Evolutionary conservation across 2,113 vertebrate genomes (phyloP), one percentile per base, ranked within the genome.

Genomic region (Micronycteris hirsuta): DNA sequence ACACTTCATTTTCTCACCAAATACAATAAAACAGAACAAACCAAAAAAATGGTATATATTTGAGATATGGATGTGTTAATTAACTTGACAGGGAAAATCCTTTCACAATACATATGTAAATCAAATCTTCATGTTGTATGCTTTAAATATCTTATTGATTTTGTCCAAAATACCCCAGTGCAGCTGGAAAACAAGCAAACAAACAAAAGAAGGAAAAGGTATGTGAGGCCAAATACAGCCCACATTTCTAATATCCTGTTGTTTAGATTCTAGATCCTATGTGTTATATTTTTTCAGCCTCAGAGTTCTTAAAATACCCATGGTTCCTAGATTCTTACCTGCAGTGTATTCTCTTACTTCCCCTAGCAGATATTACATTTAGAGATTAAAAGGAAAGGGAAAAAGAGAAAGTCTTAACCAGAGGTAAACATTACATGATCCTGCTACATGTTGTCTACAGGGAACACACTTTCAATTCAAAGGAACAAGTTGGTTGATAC

Each of bases 371-470:
- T 70, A 85, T 88, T 96, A 95, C 41, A 93, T 76, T 95, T 95
- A 68, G 85, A 97, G 77, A 71, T 94, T 94, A 94, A 92, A 97
- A 92, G 74, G 26, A 96, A 93, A 38, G 36, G 36, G 84, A 0
- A 5, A 56, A 54, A 90, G 41, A 16, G 14, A 12, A 91, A n/a
- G 28, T 17, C 38, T 91, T 36, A 52, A 15, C 2, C n/a, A 88
- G 52, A 28, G 10, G 9, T 41, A 77, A 71, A 70, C 28, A 41
- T 56, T 4, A 41, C 2, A 36, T 56, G 20, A 16, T 65, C 16
- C 19, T 47, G 36, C 7, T 54, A 22, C 58, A 19, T 80, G 19
- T 11, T 43, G 1, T 81, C 17, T 56, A 12, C 4, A 63, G 80
- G 41, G 76, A 77, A 77, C 3, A 83, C 2, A 24, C 20, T 58